Base-by-base conservation (phyloP, 1,140 invertebrate species). In the Amphibalanus amphitrite region DNA sequence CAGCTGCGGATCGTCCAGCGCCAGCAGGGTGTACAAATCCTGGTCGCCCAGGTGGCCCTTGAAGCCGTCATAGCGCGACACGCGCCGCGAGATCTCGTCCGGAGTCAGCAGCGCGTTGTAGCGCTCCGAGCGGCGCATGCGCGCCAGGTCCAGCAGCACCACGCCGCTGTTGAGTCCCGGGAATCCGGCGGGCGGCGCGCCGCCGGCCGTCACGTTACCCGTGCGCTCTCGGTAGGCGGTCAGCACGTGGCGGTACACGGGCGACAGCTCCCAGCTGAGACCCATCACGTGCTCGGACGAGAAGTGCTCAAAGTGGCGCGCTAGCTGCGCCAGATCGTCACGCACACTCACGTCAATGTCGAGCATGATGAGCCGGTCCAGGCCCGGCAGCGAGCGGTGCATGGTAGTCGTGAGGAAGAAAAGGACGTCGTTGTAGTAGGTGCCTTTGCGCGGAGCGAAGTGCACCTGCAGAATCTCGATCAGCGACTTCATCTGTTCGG, bases 11-110 rank as follows among this genome's bases (percentile, higher is more conserved):
- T 88, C 81, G 76, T 92, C 90, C 77, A 88, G 82, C 30, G 83
- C 84, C 10, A 92, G 75, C 29, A 94, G 77, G 0, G 90, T 90
- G 77, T 90, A 94, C 79, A 91, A 92, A 81, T 93, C 91, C 80
- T 93, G 91, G 80, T 93, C 91, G 4, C 91, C 91, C 28, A 94
- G 82, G 79, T 93, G 89, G 15, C 91, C 91, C 81, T 87, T 78
- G 70, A 85, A 84, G 33, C 82, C 80, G n/a, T 67, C 80, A 26
- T 67, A 67, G 65, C 65, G 65, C 1, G n/a, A n/a, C 26, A 25
- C n/a, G 17, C 65, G 65, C 28, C 26, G 3, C 1, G 6, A 0
- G 17, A 67, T 67, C n/a, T 67, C 65, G 15, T 28, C 23, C 8
- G 4, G 23, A 0, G 80, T 82, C 15, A 90, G 76, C 67, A 89